Percentiles rank a stretch among this genome's conserved stretches.
Conservation (phyloP, 2,797 vertebrate species). For the Bovichtus diacanthus region DNA sequence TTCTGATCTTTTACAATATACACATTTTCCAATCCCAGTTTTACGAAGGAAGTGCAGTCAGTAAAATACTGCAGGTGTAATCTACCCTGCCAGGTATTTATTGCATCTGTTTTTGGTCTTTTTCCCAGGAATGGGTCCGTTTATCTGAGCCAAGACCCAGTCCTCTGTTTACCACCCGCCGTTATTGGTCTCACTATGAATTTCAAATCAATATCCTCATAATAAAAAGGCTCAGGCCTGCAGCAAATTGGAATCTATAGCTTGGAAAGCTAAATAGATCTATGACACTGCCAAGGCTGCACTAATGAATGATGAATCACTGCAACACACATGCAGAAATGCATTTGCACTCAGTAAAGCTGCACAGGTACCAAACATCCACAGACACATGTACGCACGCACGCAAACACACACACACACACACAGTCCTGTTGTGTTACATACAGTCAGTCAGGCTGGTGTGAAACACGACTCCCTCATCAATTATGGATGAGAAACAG, state of each 20-base stretch:
- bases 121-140: constrained; percentile 48
- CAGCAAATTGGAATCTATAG: constrained; percentile 73
- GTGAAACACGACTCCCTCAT: constrained; percentile 66
- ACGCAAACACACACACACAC: background rate
- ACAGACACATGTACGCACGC: background rate
- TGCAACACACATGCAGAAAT: too few relatives aligned
- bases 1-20: constrained; percentile 8
- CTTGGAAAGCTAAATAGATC: constrained; percentile 61
- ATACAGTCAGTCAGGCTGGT: constrained; percentile 32
- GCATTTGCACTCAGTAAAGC: background rate
- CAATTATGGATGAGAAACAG: constrained; percentile 62
- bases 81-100: constrained; percentile 40
- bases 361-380: constrained; percentile 18
- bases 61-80: constrained; percentile 50
- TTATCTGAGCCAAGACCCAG: constrained; percentile 39
- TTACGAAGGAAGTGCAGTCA: background rate
- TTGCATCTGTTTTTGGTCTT: constrained; percentile 48
- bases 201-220: constrained; percentile 78
- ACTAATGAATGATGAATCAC: constrained; percentile 73
- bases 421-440: constrained; percentile 5
- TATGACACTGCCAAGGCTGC: constrained; percentile 45
- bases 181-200: constrained; percentile 67
- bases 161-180: constrained; percentile 60
- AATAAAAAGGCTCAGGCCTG: constrained; percentile 70
- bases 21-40: background rate